A percentile compares a stretch with the other conserved stretches of the same genome.
Evolutionary conservation across 1,140 invertebrate species (phyloP).

Genomic region (Yoshiicerus persimilis): DNA sequence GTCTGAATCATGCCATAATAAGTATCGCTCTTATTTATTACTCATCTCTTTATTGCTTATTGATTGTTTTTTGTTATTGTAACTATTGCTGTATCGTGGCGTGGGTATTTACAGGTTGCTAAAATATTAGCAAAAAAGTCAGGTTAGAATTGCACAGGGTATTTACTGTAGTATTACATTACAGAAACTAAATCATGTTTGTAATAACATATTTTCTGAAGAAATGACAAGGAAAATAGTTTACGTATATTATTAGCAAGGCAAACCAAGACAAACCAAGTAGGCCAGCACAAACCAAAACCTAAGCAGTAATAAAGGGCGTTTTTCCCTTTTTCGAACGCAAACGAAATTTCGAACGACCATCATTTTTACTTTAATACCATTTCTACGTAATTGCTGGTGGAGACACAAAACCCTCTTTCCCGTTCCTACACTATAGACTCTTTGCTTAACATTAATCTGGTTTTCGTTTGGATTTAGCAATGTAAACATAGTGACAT

Average conservation of each 20-base stretch:
- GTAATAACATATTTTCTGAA: not conserved
- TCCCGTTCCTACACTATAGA: too few species aligned
- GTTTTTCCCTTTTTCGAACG: not conserved
- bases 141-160: not conserved
- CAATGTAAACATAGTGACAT: not conserved
- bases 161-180: not conserved
- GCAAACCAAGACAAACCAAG: not conserved
- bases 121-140: not conserved
- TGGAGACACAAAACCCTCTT: not conserved
- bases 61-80: too few species aligned
- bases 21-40: too few species aligned
- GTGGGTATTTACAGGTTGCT: not conserved
- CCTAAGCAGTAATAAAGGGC: not conserved
- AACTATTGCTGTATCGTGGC: too few species aligned
- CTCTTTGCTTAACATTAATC: not conserved
- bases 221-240: not conserved
- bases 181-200: not conserved
- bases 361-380: too few species aligned
- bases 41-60: not conserved
- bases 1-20: not conserved
- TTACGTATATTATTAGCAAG: not conserved
- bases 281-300: not conserved
- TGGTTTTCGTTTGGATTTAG: not conserved
- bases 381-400: not conserved
- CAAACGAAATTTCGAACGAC: not conserved